Conservation (phyloP, 2,888 invertebrate species). For the Encarsia formosa region DNA sequence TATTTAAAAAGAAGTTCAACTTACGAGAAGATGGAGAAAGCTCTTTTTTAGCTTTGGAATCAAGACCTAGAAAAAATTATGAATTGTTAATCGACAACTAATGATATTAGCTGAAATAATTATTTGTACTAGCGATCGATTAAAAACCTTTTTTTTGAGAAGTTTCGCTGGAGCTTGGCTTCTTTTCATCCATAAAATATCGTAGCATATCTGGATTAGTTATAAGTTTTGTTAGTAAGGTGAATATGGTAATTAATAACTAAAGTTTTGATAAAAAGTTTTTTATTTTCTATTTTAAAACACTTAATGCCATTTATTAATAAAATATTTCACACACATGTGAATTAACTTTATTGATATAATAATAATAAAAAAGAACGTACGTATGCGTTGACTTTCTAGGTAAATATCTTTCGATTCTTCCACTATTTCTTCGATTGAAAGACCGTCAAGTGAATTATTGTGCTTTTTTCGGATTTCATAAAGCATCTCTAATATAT, state of each 20-base stretch:
- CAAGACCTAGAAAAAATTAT: too few species aligned
- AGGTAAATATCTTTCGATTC: constrained; percentile 30
- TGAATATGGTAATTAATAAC: not conserved
- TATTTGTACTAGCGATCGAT: too few species aligned
- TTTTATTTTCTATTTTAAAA: not conserved
- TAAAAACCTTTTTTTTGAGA: constrained; percentile 32
- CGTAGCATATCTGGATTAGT: constrained; percentile 12
- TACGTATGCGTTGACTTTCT: constrained; percentile 26
- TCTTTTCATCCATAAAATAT: constrained; percentile 4
- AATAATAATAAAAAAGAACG: constrained; percentile 12
- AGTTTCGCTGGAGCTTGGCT: not conserved
- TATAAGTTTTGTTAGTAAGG: constrained; percentile 1
- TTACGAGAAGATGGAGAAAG: too few species aligned
- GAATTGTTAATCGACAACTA: too few species aligned
- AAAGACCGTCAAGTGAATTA: constrained; percentile 31
- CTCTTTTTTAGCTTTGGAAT: too few species aligned
- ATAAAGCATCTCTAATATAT: constrained; percentile 33
- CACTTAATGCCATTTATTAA: too few species aligned
- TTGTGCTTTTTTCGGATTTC: constrained; percentile 33
- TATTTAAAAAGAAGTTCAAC: too few species aligned
- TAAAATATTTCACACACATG: not conserved
- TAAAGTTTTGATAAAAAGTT: not conserved
- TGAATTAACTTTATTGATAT: not conserved
- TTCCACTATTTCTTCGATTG: constrained; percentile 28
- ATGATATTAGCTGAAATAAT: too few species aligned